Evolutionary conservation across 2,113 vertebrate genomes (phyloP).

Genomic region (Theristicus caerulescens): DNA sequence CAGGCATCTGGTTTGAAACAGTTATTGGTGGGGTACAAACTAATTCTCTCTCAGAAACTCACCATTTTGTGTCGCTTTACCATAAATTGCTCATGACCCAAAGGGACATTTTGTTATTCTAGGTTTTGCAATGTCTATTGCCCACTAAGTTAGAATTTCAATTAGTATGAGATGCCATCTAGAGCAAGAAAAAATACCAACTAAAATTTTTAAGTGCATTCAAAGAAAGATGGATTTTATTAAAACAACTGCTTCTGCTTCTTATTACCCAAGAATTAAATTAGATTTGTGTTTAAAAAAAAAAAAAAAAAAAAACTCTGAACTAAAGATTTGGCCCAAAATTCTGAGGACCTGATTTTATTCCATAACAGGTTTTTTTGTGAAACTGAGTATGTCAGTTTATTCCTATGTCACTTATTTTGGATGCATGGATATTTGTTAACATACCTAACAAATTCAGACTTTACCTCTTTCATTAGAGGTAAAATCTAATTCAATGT

Average conservation of each 20-base stretch:
- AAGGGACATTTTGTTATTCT: conserved; percentile 6
- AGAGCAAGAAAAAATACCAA: not conserved
- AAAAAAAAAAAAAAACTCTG: not conserved
- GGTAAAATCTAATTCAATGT: not conserved
- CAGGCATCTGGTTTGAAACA: conserved; percentile 10
- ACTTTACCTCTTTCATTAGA: not conserved
- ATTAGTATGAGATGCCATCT: not conserved
- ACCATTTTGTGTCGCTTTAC: conserved; percentile 1
- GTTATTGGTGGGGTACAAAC: not conserved
- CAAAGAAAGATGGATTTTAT: not conserved
- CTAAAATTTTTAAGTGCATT: not conserved
- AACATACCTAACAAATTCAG: not conserved
- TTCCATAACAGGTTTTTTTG: not conserved
- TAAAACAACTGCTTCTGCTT: not conserved
- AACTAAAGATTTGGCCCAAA: not conserved
- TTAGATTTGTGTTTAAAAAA: not conserved
- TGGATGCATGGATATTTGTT: not conserved
- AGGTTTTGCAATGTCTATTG: conserved; percentile 3
- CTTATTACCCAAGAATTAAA: not conserved
- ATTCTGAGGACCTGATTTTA: not conserved
- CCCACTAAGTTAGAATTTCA: conserved; percentile 47
- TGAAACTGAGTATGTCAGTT: not conserved
- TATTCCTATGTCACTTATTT: not conserved
- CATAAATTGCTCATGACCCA: conserved; percentile 38
- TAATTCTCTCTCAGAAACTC: not conserved